These are phyloP conservation scores for Jaculus jaculus DNA, from an alignment of 2,113 vertebrate species.

Conservation along the genomic window DNA sequence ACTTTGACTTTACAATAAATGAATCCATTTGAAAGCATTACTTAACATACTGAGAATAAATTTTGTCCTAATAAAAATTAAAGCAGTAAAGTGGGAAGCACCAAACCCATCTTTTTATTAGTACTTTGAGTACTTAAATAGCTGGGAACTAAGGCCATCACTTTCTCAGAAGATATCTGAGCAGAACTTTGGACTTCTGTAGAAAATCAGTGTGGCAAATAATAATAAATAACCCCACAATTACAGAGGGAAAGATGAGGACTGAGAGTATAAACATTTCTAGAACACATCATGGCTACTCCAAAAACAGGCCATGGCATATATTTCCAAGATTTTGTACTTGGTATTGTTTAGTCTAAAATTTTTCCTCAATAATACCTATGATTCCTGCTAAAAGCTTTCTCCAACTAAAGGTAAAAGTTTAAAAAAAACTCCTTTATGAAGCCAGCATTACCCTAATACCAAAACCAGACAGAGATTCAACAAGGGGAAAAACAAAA, in stretches of 20 bases:
- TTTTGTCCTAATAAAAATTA: not conserved
- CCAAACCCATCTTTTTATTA: not conserved
- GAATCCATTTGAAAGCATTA: not conserved
- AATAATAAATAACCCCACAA: not conserved
- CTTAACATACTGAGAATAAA: not conserved
- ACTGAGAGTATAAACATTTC: not conserved
- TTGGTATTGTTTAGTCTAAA: not conserved
- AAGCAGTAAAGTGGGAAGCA: not conserved
- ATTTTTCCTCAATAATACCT: not conserved
- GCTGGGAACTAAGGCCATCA: not conserved
- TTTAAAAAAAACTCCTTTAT: slow-evolving; percentile 37
- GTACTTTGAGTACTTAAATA: not conserved
- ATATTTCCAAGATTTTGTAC: not conserved
- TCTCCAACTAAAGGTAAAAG: not conserved
- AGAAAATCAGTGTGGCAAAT: not conserved
- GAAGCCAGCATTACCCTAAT: no score
- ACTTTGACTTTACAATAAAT: not conserved
- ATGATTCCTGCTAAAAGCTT: not conserved
- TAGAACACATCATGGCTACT: not conserved
- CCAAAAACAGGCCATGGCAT: not conserved
- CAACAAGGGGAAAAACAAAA: no score
- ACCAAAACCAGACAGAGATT: no score
- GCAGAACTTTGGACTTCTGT: not conserved
- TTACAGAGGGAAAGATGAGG: not conserved
- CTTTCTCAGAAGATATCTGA: not conserved